Evolutionary conservation across 2,113 vertebrate species (phyloP).

Genomic region (Diadophis punctatus): DNA sequence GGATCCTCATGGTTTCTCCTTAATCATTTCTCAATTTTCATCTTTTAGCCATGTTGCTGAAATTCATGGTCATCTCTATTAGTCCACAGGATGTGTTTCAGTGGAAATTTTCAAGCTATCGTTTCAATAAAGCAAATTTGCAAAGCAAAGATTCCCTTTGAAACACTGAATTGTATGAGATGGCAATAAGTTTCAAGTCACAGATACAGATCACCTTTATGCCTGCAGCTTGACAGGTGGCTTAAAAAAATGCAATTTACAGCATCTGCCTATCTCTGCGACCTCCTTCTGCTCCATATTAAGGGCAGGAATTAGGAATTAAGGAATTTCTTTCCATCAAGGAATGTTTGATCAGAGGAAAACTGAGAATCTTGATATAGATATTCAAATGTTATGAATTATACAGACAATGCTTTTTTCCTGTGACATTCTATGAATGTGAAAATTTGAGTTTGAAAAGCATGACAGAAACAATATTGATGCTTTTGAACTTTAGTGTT

Average conservation of each 20-base stretch:
- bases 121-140: not conserved
- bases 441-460: not conserved
- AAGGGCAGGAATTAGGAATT: not conserved
- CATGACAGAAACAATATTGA: not conserved
- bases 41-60: not conserved
- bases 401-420: not conserved
- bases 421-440: not conserved
- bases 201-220: not conserved
- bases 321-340: not conserved
- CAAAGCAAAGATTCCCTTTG: not conserved
- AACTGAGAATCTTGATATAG: not conserved
- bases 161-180: not conserved
- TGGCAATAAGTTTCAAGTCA: not conserved
- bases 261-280: not conserved
- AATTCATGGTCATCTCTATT: not conserved
- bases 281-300: not conserved
- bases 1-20: not conserved
- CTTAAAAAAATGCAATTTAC: not conserved
- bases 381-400: not conserved
- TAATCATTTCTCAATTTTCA: not conserved
- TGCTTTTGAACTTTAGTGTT: not conserved
- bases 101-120: not conserved
- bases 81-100: not conserved
- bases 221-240: not conserved
- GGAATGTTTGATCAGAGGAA: not conserved